phyloP scores from a whole-genome alignment of 2,888 invertebrate genomes.

The Litoditis marina region DNA sequence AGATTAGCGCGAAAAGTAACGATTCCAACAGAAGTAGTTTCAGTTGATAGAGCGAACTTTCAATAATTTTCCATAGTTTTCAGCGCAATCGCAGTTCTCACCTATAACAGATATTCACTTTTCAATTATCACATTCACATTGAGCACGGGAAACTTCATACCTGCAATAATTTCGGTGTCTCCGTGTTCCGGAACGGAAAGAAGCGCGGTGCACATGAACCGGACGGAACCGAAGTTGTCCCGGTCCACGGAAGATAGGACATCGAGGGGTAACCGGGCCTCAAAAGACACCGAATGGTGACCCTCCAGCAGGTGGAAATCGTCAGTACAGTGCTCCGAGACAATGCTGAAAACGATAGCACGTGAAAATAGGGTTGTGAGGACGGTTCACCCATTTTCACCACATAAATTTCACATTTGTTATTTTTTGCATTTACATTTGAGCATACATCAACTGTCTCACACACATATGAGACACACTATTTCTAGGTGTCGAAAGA shows the following conservation, averaged over 20 bases:
- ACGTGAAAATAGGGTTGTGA: conserved; percentile 4
- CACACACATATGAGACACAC: no score
- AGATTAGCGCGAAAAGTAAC: no score
- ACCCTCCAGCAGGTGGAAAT: conserved; percentile 50
- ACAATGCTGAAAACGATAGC: conserved; percentile 45
- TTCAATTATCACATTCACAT: no score
- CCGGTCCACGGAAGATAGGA: conserved; percentile 41
- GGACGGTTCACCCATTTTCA: background rate
- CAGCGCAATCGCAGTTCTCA: background rate
- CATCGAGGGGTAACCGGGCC: conserved; percentile 49
- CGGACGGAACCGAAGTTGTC: conserved; percentile 51
- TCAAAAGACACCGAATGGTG: conserved; percentile 48
- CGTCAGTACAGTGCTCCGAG: conserved; percentile 52
- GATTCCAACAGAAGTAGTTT: no score
- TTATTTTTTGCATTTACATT: no score
- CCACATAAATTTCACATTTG: background rate
- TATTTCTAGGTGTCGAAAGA: no score
- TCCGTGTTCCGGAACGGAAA: conserved; percentile 58
- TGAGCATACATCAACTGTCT: no score
- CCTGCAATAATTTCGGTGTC: conserved; percentile 59
- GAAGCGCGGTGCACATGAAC: conserved; percentile 55
- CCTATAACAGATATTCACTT: no score
- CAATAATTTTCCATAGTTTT: background rate
- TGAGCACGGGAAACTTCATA: conserved; percentile 16
- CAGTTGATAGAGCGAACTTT: no score